phyloP scores from a whole-genome alignment of 2,113 vertebrate genomes.

The Amblyopsis rosae region DNA sequence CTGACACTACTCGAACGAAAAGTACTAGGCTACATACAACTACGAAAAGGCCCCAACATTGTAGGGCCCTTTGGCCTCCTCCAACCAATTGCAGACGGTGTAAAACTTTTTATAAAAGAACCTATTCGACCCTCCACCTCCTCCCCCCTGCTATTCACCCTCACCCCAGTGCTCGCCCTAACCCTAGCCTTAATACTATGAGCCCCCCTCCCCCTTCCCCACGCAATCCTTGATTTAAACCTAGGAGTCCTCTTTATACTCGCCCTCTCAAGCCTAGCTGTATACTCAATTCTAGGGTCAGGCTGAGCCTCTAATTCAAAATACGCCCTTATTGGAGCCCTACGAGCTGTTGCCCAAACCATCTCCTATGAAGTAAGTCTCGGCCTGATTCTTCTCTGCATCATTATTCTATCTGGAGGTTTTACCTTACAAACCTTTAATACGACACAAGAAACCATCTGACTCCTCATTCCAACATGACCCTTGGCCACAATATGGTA shows the following conservation, averaged over 20 bases:
- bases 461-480: conserved; percentile 2
- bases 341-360: conserved; percentile 29
- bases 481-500: conserved; percentile 35
- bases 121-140: conserved; percentile 15
- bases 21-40: conserved; percentile 12
- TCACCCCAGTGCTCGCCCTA: conserved; percentile 14
- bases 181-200: conserved; percentile 22
- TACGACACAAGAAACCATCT: conserved; percentile 22
- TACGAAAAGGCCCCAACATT: conserved; percentile 13
- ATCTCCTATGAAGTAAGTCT: conserved; percentile 46
- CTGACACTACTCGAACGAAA: background rate
- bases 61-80: conserved; percentile 29
- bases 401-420: conserved; percentile 5
- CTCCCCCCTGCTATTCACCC: conserved; percentile 9
- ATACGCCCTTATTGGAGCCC: conserved; percentile 36
- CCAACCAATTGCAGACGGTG: conserved; percentile 34
- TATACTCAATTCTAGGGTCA: conserved; percentile 26
- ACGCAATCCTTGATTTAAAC: conserved; percentile 10
- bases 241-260: conserved; percentile 20
- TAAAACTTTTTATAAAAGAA: conserved; percentile 47
- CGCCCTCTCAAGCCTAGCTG: conserved; percentile 19
- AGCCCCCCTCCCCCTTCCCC: conserved; percentile 11
- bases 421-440: conserved; percentile 33
- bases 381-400: conserved; percentile 7
- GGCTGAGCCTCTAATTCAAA: conserved; percentile 50